Base-by-base conservation (phyloP, 2,888 invertebrate genomes). In the Crepidodera aurea region DNA sequence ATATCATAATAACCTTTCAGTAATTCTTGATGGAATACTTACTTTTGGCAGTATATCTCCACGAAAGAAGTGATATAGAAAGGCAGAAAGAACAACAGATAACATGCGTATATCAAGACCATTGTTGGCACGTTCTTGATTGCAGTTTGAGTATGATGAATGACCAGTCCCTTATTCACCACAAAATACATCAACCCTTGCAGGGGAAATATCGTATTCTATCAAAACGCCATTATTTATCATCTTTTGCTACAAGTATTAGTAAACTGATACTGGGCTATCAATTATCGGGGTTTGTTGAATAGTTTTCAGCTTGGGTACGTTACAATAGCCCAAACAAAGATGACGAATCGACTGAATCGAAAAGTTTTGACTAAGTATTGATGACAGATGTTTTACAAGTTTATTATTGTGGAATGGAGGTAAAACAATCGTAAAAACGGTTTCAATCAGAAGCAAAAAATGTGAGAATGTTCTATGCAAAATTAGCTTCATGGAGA, bases 141-240 rank as follows among this genome's bases (percentile, higher is more conserved):
- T 78, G 73, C 78, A 69, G 72, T 79, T 79, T 79, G 77, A 79
- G 78, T 79, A 79, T 79, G 80, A 80, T 77, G 77, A 78, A 80
- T 79, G 77, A 72, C 73, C 73, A 70, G 67, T 75, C 75, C 70
- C 73, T 72, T 73, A 73, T 74, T 73, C 68, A 67, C 71, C 69
- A 56, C 55, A 57, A 60, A 67, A 71, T 69, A 69, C 64, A 69
- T 69, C 72, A 72, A 71, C 72, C 73, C 73, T 71, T 75, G 67
- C 67, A 67, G 65, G 65, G 67, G 65, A 69, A 68, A 72, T 71
- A 72, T 72, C 72, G 71, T 71, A 67, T 69, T 60, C 67, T 65
- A 69, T 71, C 70, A 71, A 73, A 73, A 69, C 59, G 62, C 54
- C 64, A 69, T 73, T 69, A 73, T 68, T 66, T 65, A 66, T 68